Evolutionary conservation across 1,140 invertebrate genomes (phyloP).

Genomic region (Cardiocondyla obscurior): DNA sequence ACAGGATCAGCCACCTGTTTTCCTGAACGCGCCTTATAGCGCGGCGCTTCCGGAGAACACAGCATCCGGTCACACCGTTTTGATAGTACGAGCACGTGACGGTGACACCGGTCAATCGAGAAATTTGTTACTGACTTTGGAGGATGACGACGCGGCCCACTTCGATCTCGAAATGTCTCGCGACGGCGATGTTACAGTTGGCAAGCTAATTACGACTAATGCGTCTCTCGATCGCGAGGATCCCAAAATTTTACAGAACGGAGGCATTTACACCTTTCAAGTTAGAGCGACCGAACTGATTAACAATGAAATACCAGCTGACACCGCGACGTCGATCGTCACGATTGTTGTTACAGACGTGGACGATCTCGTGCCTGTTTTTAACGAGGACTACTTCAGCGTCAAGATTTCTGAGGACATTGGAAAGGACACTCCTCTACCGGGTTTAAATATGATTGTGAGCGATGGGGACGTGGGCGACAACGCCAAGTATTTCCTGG

Average conservation of each 20-base stretch:
- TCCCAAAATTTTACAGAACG: constrained; percentile 88
- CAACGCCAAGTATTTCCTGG: constrained; percentile 89
- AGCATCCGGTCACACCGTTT: constrained; percentile 85
- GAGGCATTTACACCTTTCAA: constrained; percentile 90
- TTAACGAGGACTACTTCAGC: constrained; percentile 88
- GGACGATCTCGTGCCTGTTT: constrained; percentile 92
- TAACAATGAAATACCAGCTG: constrained; percentile 88
- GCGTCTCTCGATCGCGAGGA: constrained; percentile 90
- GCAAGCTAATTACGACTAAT: constrained; percentile 86
- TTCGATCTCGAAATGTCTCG: constrained; percentile 86
- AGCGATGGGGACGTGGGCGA: constrained; percentile 90
- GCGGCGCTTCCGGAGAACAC: constrained; percentile 90
- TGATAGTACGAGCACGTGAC: constrained; percentile 89
- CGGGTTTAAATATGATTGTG: constrained; percentile 89
- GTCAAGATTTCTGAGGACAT: constrained; percentile 92
- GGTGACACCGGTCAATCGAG: constrained; percentile 90
- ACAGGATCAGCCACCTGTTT: constrained; percentile 91
- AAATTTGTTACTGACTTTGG: constrained; percentile 87
- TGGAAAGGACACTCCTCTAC: constrained; percentile 87
- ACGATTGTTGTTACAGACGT: constrained; percentile 93
- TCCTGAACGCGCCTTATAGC: constrained; percentile 91
- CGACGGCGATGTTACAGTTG: constrained; percentile 83
- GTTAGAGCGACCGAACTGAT: constrained; percentile 90
- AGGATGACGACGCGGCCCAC: constrained; percentile 88
- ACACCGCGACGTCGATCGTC: constrained; percentile 87